These are phyloP conservation scores for Arnoldichthys spilopterus DNA, from an alignment of 2,797 vertebrate species.

Conservation along the genomic window DNA sequence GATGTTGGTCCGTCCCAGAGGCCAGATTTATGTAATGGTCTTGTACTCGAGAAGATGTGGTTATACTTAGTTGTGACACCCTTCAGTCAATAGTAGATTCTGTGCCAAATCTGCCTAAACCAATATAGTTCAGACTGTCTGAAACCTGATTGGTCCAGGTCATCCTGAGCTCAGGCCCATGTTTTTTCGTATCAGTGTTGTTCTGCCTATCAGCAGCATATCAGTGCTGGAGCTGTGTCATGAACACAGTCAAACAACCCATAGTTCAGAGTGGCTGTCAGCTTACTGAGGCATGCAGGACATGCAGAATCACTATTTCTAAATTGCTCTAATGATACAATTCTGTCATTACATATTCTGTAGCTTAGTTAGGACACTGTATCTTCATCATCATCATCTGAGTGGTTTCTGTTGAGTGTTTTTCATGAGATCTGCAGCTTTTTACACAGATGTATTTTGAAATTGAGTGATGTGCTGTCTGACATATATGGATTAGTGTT, in stretches of 20 bases:
- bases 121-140: constrained; percentile 11
- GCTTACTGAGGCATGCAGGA: neutral
- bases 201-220: constrained; percentile 32
- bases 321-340: neutral
- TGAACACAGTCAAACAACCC: neutral
- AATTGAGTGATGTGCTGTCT: too few relatives aligned
- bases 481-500: too few relatives aligned
- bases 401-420: too few relatives aligned
- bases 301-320: neutral
- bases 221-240: neutral
- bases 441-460: neutral
- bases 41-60: constrained; percentile 34
- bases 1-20: constrained; percentile 66
- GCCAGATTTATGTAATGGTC: constrained; percentile 66
- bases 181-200: constrained; percentile 29
- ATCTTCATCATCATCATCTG: too few relatives aligned
- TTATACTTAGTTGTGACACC: constrained; percentile 20
- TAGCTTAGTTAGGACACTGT: neutral
- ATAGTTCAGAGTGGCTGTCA: neutral
- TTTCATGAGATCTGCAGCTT: neutral
- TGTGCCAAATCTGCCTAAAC: constrained; percentile 26
- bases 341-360: neutral
- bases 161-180: constrained; percentile 15
- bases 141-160: constrained; percentile 42
- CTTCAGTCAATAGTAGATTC: constrained; percentile 1